Base-by-base conservation (phyloP, 2,113 vertebrate genomes). In the Jaculus jaculus region DNA sequence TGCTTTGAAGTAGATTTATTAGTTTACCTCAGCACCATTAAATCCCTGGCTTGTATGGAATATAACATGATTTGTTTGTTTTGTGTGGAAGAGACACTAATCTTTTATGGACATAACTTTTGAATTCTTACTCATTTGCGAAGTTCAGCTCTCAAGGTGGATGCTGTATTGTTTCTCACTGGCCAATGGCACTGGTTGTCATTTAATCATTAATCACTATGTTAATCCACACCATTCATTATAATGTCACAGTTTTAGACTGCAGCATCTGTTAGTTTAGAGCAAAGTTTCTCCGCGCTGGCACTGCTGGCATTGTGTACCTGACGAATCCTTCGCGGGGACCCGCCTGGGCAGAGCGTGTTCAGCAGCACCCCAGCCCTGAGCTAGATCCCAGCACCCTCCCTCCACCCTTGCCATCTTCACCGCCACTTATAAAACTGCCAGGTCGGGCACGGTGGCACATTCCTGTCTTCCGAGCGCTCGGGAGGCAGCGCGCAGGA, bases 71-170 rank as follows among this genome's bases (percentile, higher is more conserved):
- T 69, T n/a, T 37, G 4, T n/a, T 69, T 61, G 15, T 32, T 90
- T 32, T 60, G 28, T 51, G 61, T 51, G 68, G 18, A 20, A 7
- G 34, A 24, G 39, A 34, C 39, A 80, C 30, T 28, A 13, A n/a
- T 87, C 78, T 63, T 63, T 58, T 65, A 74, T 16, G 47, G 54
- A 3, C 24, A 37, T 23, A 12, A 51, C 58, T 69, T 37, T 28
- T 69, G 42, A 81, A 24, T 92, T 82, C 21, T 68, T 34, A 63
- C 13, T 24, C 47, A 92, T 82, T 87, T 87, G 92, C 18, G 84
- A 61, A 84, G 39, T 84, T 63, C 32, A 11, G 69, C 28, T 32
- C 58, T 68, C 51, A 74, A 47, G 13, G n/a, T 30, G 68, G 68
- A 90, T 18, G 84, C 47, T 42, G 24, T 65, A 28, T 90, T 42